Percentiles rank a stretch among this genome's conserved stretches.
phyloP scores from a whole-genome alignment of 1,140 invertebrate genomes.

The Chironomus tepperi region DNA sequence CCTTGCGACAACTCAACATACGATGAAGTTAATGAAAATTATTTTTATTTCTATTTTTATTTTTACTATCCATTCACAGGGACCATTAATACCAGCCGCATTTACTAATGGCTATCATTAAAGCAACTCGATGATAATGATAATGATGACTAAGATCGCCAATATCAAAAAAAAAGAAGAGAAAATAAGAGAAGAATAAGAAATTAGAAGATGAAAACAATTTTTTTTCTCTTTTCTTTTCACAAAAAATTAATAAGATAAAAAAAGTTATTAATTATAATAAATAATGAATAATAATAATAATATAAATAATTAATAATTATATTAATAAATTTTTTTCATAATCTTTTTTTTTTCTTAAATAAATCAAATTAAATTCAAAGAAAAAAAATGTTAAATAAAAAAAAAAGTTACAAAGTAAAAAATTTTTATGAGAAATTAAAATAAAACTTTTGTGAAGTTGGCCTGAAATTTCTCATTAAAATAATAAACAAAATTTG shows the following conservation, averaged over 20 bases:
- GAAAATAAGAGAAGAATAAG: not conserved
- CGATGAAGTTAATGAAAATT: slow-evolving; percentile 22
- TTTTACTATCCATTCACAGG: slow-evolving; percentile 45
- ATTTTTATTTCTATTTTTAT: slow-evolving; percentile 38
- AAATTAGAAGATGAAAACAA: not conserved
- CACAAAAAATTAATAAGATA: not conserved
- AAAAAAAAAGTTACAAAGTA: no score
- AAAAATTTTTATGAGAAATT: no score
- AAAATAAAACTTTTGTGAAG: no score
- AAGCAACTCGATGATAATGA: slow-evolving; percentile 33
- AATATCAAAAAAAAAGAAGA: not conserved
- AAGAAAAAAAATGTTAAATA: no score
- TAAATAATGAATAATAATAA: slow-evolving; percentile 7
- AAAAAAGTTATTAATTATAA: not conserved
- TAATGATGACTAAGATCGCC: not conserved
- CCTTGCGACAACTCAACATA: no score
- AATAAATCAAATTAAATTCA: no score
- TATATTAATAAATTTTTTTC: no score
- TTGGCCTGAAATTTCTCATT: no score
- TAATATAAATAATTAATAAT: not conserved
- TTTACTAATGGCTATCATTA: slow-evolving; percentile 92
- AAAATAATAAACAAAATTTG: no score
- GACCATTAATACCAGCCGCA: slow-evolving; percentile 84
- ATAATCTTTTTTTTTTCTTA: no score
- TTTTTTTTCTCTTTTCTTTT: not conserved